Evolutionary conservation across 2,888 invertebrate genomes (phyloP).

Genomic region (Colletes collaris): DNA sequence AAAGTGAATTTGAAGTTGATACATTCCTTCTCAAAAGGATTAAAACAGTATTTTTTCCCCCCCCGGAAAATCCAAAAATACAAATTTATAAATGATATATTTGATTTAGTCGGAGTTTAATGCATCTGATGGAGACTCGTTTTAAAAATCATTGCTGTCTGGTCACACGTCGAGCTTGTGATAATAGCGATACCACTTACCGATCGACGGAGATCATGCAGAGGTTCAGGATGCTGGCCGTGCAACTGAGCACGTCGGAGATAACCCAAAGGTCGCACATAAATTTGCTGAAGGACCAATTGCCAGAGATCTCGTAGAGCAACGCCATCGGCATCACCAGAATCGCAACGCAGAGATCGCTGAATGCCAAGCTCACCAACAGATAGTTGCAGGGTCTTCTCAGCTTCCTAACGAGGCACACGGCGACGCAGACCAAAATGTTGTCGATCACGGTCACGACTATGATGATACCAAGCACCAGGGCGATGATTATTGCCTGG

Average conservation of each 20-base stretch:
- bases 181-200: constrained; percentile 70
- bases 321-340: constrained; percentile 99
- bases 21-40: too few species aligned
- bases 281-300: constrained; percentile 96
- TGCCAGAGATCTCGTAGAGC: constrained; percentile 95
- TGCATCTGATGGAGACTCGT: too few species aligned
- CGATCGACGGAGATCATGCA: constrained; percentile 98
- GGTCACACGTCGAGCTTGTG: constrained; percentile 8
- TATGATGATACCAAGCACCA: constrained; percentile 90
- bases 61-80: too few species aligned
- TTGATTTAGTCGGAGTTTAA: too few species aligned
- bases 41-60: too few species aligned
- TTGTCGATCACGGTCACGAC: constrained; percentile 94
- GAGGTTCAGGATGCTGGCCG: constrained; percentile 98
- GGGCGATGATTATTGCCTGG: constrained; percentile 88
- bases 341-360: constrained; percentile 97
- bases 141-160: not conserved
- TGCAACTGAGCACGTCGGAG: constrained; percentile 98
- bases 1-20: too few species aligned
- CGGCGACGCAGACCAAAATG: constrained; percentile 96
- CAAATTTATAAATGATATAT: too few species aligned
- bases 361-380: constrained; percentile 97
- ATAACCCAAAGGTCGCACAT: constrained; percentile 98
- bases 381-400: constrained; percentile 95
- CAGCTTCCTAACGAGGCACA: constrained; percentile 96